A percentile compares a stretch with the other conserved stretches of the same genome.
These are phyloP conservation scores for Proisotoma minuta DNA, from an alignment of 2,888 invertebrate genomes.

Conservation along the genomic window DNA sequence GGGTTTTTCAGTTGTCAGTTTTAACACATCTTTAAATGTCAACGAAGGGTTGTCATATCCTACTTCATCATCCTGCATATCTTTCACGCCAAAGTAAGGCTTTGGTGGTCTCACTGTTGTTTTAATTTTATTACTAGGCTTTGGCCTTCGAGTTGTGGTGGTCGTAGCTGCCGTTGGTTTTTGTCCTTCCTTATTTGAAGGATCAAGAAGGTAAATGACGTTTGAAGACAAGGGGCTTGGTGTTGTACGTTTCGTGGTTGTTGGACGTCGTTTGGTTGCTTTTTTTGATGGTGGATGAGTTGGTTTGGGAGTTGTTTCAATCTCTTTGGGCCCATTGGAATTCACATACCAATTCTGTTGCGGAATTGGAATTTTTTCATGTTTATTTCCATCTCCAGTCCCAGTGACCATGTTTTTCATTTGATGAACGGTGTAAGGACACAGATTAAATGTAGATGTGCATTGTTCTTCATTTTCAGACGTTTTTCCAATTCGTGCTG, in stretches of 20 bases:
- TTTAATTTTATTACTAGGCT: background rate
- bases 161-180: background rate
- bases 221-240: background rate
- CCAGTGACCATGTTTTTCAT: conserved; percentile 24
- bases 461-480: conserved; percentile 21
- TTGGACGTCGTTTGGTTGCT: background rate
- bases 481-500: conserved; percentile 25
- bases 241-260: background rate
- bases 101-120: background rate
- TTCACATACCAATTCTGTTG: conserved; percentile 19
- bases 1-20: too few species aligned
- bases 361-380: background rate
- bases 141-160: background rate
- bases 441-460: conserved; percentile 25
- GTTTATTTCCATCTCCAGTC: background rate
- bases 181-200: background rate
- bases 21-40: too few species aligned
- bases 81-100: background rate
- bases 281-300: background rate
- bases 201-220: background rate
- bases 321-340: conserved; percentile 16
- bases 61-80: conserved; percentile 5
- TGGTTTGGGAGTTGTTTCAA: background rate
- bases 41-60: background rate
- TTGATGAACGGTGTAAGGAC: conserved; percentile 28